These are phyloP conservation scores for Carabus problematicus DNA, from an alignment of 2,888 invertebrate genomes.

Conservation along the genomic window DNA sequence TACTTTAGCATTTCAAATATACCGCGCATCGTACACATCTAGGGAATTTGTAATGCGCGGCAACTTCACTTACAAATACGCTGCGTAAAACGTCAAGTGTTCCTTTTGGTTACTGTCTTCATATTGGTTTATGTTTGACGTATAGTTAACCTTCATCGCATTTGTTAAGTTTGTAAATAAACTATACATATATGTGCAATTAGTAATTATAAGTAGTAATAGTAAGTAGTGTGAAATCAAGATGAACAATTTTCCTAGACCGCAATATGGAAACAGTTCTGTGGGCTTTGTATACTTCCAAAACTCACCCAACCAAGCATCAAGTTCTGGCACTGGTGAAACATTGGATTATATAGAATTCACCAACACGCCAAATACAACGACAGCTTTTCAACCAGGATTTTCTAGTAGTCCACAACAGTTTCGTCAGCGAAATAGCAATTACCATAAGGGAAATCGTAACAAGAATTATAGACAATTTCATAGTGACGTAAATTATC, in stretches of 20 bases:
- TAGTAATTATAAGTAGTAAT: too few species aligned
- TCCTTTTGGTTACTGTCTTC: neutral
- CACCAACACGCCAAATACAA: conserved; percentile 26
- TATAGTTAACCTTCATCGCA: too few species aligned
- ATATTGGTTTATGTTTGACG: too few species aligned
- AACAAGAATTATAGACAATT: conserved; percentile 22
- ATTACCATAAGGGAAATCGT: conserved; percentile 25
- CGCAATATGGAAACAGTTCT: conserved; percentile 22
- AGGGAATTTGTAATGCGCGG: neutral
- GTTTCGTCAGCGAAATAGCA: conserved; percentile 30
- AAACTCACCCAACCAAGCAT: conserved; percentile 23
- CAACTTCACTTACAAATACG: neutral
- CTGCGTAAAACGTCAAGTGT: too few species aligned
- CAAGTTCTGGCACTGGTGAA: conserved; percentile 23
- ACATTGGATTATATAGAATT: conserved; percentile 36
- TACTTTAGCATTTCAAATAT: conserved; percentile 3
- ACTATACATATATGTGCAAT: too few species aligned
- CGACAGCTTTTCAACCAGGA: conserved; percentile 17
- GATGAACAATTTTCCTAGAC: conserved; percentile 27
- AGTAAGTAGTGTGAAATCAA: neutral
- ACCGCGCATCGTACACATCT: neutral
- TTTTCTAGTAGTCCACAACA: conserved; percentile 34
- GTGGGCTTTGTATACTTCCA: conserved; percentile 34
- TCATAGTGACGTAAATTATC: conserved; percentile 23
- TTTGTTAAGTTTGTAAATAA: too few species aligned